Conservation (phyloP, 2,797 vertebrate species). For the Amazonetta brasiliensis region DNA sequence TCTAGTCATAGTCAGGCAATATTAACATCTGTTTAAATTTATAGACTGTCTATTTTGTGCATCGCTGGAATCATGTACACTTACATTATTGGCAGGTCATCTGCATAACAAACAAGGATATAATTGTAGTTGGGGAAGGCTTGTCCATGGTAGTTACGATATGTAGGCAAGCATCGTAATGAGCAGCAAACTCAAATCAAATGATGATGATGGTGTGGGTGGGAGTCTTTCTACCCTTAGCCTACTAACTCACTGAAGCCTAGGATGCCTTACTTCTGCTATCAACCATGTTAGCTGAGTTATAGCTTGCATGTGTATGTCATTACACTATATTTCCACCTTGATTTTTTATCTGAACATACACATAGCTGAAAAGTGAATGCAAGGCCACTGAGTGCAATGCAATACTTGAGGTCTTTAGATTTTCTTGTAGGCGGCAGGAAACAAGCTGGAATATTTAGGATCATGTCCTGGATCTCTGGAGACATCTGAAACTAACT, state of each 20-base stretch:
- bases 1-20: background rate
- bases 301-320: background rate
- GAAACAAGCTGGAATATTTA: background rate
- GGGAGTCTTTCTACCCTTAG: background rate
- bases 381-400: accelerated
- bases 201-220: background rate
- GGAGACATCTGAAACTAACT: background rate
- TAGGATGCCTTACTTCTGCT: background rate
- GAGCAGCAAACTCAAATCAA: background rate
- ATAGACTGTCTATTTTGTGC: background rate
- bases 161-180: accelerated
- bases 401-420: background rate
- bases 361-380: accelerated
- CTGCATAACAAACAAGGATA: background rate
- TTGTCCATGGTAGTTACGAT: background rate
- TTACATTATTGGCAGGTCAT: background rate
- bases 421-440: background rate
- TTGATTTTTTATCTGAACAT: background rate
- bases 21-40: background rate
- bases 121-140: background rate
- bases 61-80: background rate
- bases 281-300: background rate
- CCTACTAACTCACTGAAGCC: background rate
- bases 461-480: background rate
- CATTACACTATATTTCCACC: background rate